Base-by-base conservation (phyloP, 1,140 invertebrate species). In the Aphelenchoides besseyi region DNA sequence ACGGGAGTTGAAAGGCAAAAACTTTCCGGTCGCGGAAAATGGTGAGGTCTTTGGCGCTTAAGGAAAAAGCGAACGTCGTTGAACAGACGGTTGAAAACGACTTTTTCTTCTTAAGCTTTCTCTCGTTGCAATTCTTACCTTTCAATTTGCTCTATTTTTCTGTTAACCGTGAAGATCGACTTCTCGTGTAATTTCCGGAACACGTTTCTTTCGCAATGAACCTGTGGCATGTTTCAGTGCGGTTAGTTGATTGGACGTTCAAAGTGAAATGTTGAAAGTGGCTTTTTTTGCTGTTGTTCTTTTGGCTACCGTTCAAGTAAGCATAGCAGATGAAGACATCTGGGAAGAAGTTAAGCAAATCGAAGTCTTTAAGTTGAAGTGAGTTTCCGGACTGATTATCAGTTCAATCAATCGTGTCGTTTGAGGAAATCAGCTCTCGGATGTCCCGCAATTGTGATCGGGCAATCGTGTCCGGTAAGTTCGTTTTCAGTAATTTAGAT, bases 311-410 rank as follows among this genome's bases (percentile, higher is more conserved):
- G 5, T 59, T 33, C 12, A 48, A 48, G 55, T 18, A 5, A 8
- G 5, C 5, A 5, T 23, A 33, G 55, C 55, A 28, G 55, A 59
- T 23, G 12, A 5, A 23, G 55, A 59, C 55, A 59, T 59, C 55
- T 8, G 5, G 55, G 5, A 59, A 59, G 55, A 59, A 23, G 18
- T 59, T 12, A 5, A 18, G 5, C 5, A 18, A 5, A 8, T 59
- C 5, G 18, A 59, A 8, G 55, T 59, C 26, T 59, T 59, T 23
- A 28, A 33, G 12, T 33, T 59, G 26, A 59, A 59, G 55, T 59
- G 23, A 33, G 26, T 59, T 33, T 59, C 23, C 23, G 26, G 5
- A 8, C 55, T 5, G 12, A 33, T 8, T 28, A 12, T 33, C 37
- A 41, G 12, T 59, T 59, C 5, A 8, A 59, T 8, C 18, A 8